These are phyloP conservation scores for Dryadula phaetusa DNA, from an alignment of 2,888 invertebrate genomes.

Conservation along the genomic window DNA sequence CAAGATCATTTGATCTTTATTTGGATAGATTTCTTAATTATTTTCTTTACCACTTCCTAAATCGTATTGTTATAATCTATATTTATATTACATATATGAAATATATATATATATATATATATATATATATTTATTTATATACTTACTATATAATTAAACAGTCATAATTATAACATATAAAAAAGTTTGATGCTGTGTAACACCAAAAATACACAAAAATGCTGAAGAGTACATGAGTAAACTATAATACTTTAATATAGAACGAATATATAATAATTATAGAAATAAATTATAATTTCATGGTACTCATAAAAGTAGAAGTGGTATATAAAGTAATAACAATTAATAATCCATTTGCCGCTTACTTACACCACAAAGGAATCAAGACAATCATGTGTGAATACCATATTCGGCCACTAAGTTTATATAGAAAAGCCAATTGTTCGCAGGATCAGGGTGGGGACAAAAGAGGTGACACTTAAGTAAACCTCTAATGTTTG, in stretches of 20 bases:
- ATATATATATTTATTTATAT: too few relatives aligned
- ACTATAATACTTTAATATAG: not conserved
- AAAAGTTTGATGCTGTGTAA: too few relatives aligned
- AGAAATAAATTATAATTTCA: not conserved
- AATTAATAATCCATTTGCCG: constrained; percentile 6
- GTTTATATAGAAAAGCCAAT: constrained; percentile 44
- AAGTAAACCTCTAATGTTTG: constrained; percentile 70
- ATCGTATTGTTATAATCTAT: not conserved
- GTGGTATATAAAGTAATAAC: not conserved
- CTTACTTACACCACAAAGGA: constrained; percentile 21
- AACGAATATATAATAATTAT: too few relatives aligned
- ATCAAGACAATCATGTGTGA: constrained; percentile 22
- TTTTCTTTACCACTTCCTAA: constrained; percentile 13
- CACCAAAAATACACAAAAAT: too few relatives aligned
- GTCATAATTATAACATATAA: too few relatives aligned
- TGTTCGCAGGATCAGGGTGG: constrained; percentile 38
- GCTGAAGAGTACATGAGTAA: not conserved
- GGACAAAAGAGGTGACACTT: constrained; percentile 60
- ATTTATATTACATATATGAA: not conserved
- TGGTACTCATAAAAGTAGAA: not conserved
- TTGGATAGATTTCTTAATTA: constrained; percentile 39
- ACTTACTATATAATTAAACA: too few relatives aligned
- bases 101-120: not conserved
- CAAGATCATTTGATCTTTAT: constrained; percentile 37
- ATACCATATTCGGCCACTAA: constrained; percentile 30